These are phyloP conservation scores for Pyrgus malvae DNA, from an alignment of 2,888 invertebrate genomes.

Conservation along the genomic window DNA sequence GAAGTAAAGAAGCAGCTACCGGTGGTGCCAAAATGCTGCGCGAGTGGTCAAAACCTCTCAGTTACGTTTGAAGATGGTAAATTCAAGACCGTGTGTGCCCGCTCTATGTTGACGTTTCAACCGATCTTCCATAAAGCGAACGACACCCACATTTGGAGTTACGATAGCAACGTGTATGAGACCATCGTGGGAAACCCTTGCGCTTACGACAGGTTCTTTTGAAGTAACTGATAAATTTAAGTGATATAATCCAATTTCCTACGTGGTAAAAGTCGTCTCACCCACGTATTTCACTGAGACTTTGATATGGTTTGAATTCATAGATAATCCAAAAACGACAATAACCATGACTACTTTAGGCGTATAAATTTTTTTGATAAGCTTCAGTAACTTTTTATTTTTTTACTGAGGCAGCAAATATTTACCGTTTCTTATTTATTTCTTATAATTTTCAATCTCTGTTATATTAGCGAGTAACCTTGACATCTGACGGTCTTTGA, in stretches of 20 bases:
- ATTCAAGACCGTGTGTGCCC: constrained; percentile 54
- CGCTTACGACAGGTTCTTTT: constrained; percentile 70
- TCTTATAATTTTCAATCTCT: background rate
- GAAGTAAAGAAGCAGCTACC: constrained; percentile 63
- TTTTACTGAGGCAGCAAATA: background rate
- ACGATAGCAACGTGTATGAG: constrained; percentile 72
- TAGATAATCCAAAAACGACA: background rate
- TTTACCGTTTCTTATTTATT: background rate
- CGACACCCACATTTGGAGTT: constrained; percentile 69
- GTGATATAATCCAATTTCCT: constrained; percentile 5
- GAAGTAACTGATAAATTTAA: constrained; percentile 14
- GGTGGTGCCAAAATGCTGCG: constrained; percentile 78
- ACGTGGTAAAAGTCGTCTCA: background rate
- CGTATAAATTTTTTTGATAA: background rate
- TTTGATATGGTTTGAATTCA: background rate
- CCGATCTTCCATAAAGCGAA: constrained; percentile 79
- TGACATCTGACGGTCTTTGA: background rate
- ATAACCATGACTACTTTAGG: too few species aligned
- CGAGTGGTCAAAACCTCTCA: constrained; percentile 72
- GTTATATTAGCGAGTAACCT: too few species aligned
- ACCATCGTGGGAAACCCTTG: constrained; percentile 82
- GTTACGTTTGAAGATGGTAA: constrained; percentile 53
- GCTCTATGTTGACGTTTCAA: constrained; percentile 67
- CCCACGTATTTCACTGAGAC: background rate
- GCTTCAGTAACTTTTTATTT: background rate